Evolutionary conservation across 2,797 vertebrate species (phyloP).

Genomic region (Phoeniculus purpureus): DNA sequence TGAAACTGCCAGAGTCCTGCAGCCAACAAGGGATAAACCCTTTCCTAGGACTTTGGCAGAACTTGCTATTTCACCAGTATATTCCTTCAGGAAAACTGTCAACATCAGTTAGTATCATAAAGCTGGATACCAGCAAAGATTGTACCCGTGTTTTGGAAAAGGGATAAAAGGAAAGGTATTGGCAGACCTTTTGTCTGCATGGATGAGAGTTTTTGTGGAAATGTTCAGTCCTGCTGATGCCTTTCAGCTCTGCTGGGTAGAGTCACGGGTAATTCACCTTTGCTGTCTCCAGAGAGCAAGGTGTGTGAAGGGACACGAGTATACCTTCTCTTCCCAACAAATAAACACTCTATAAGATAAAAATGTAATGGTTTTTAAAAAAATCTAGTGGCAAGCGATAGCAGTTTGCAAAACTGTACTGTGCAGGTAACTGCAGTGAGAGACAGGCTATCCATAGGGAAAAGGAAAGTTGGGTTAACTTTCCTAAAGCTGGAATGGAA

Average conservation of each 20-base stretch:
- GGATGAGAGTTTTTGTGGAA: background rate
- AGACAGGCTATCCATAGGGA: background rate
- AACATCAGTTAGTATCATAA: background rate
- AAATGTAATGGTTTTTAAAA: constrained; percentile 33
- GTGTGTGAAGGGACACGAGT: background rate
- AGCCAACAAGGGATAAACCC: background rate
- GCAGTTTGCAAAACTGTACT: background rate
- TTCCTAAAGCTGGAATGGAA: constrained; percentile 36
- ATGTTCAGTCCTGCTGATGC: background rate
- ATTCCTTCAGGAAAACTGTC: background rate
- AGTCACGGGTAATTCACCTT: background rate
- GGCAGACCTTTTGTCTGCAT: background rate
- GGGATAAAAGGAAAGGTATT: background rate
- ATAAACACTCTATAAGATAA: background rate
- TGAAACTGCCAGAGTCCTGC: background rate
- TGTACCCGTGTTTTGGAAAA: background rate
- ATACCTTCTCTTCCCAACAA: background rate
- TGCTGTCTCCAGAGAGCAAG: background rate
- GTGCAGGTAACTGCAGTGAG: background rate
- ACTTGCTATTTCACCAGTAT: background rate
- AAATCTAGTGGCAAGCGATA: background rate
- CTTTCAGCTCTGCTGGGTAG: background rate
- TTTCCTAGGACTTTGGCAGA: background rate
- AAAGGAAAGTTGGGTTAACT: background rate
- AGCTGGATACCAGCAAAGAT: background rate